Base-by-base conservation (phyloP, 2,888 invertebrate species). In the Drosophila cognata region DNA sequence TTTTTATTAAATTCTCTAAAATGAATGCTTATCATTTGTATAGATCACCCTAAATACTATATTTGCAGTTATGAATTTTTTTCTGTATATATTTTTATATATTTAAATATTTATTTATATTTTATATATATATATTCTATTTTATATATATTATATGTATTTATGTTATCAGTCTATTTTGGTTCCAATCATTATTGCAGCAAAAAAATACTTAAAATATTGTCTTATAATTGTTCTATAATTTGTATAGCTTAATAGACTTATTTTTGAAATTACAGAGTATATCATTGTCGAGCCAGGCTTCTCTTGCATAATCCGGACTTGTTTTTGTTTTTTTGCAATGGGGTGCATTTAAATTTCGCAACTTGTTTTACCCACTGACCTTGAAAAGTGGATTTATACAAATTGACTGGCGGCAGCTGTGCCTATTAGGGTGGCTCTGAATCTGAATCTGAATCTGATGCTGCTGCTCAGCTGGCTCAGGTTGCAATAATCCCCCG, bases 351-450 rank as follows among this genome's bases (percentile, higher is more conserved):
- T 50, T 74, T 74, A 58, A 63, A 79, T 77, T 79, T 86, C 64
- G 82, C 88, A 87, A 89, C 90, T 88, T 91, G 91, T 89, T 90
- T 85, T 91, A 91, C 81, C 91, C 88, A 91, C 88, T 92, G 92
- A 92, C 92, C 92, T 92, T 92, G 92, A 92, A 92, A 92, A 92
- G 87, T 86, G 88, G 85, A 88, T 91, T 89, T 84, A 69, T 86
- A 83, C 75, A 83, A 84, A 83, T 84, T 80, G 69, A 79, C 76
- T 79, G 79, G 66, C 64, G 57, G 77, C 84, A 77, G 85, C 82
- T 84, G 84, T 70, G 80, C 59, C 55, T 70, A 56, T 55, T 56
- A 60, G 88, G 88, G 87, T 85, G 82, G 78, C 50, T 75, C 53
- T 25, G 53, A 43, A 60, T 71, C 58, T 18, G 29, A 35, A 36